These are phyloP conservation scores for Morelia viridis DNA, from an alignment of 2,797 vertebrate genomes.

Conservation along the genomic window DNA sequence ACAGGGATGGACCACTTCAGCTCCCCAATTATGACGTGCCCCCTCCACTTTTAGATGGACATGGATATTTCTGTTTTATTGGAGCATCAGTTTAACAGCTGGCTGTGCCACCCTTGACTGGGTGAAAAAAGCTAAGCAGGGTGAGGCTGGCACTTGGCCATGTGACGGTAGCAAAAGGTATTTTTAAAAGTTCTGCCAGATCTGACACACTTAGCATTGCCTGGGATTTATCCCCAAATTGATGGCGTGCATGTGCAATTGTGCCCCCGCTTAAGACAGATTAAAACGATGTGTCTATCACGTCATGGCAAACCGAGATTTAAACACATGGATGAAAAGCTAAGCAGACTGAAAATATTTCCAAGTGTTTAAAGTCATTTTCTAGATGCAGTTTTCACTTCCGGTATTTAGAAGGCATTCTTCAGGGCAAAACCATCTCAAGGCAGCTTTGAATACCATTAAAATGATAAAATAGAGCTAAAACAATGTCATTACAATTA, in stretches of 20 bases:
- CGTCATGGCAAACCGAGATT: background rate
- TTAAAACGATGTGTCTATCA: background rate
- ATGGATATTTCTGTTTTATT: background rate
- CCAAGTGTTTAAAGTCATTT: background rate
- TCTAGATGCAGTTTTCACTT: background rate
- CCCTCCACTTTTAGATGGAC: too few species aligned
- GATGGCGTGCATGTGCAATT: background rate
- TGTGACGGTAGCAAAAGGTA: background rate
- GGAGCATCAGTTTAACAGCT: background rate
- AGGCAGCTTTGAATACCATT: background rate
- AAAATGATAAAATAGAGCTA: constrained; percentile 4
- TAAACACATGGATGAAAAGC: background rate
- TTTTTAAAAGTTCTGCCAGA: background rate
- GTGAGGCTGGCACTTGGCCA: background rate
- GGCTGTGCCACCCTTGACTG: background rate
- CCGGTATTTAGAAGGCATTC: background rate
- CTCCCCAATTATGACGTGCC: too few species aligned
- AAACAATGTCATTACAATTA: background rate
- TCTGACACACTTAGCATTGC: background rate
- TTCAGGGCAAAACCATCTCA: background rate
- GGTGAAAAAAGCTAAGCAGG: background rate
- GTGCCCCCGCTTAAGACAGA: background rate
- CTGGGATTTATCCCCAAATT: background rate
- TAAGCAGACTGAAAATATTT: background rate
- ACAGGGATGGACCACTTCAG: background rate